phyloP scores from a whole-genome alignment of 2,797 vertebrate species.

The Enteromius argenteus region DNA sequence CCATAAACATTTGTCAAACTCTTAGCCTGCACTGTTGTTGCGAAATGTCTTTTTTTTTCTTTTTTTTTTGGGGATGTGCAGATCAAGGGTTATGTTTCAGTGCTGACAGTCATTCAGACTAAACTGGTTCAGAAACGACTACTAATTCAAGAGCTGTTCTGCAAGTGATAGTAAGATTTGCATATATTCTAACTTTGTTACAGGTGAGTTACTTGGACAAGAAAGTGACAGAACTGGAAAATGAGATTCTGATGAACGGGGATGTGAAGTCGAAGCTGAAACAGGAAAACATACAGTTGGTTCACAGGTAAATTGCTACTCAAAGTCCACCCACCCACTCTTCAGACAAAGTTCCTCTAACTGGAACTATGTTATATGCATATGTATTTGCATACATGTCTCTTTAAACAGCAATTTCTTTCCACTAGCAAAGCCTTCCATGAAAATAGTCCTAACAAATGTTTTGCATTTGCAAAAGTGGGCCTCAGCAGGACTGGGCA shows the following conservation, averaged over 20 bases:
- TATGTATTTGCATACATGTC: slow-evolving; percentile 23
- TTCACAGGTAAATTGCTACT: slow-evolving; percentile 86
- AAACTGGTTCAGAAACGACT: background rate
- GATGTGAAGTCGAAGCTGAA: slow-evolving; percentile 94
- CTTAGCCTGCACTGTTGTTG: background rate
- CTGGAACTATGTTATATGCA: slow-evolving; percentile 2
- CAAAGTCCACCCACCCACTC: background rate
- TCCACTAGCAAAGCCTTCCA: background rate
- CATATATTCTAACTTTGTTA: slow-evolving; percentile 10
- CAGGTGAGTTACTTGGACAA: slow-evolving; percentile 91
- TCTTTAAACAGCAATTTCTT: background rate
- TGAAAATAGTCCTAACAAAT: background rate
- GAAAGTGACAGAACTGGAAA: slow-evolving; percentile 94
- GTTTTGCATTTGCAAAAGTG: slow-evolving; percentile 17
- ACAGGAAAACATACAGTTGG: slow-evolving; percentile 93
- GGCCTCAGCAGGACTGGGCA: background rate
- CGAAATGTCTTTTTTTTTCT: background rate
- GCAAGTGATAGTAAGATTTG: background rate
- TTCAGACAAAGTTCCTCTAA: background rate
- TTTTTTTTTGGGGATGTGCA: background rate
- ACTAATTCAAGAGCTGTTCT: background rate
- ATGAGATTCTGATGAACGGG: slow-evolving; percentile 86
- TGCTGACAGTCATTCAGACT: background rate
- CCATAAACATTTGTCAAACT: background rate
- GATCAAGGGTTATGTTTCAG: background rate